A percentile compares a stretch with the other conserved stretches of the same genome.
Evolutionary conservation across 2,888 invertebrate genomes (phyloP).

Genomic region (Lasioglossum vierecki): DNA sequence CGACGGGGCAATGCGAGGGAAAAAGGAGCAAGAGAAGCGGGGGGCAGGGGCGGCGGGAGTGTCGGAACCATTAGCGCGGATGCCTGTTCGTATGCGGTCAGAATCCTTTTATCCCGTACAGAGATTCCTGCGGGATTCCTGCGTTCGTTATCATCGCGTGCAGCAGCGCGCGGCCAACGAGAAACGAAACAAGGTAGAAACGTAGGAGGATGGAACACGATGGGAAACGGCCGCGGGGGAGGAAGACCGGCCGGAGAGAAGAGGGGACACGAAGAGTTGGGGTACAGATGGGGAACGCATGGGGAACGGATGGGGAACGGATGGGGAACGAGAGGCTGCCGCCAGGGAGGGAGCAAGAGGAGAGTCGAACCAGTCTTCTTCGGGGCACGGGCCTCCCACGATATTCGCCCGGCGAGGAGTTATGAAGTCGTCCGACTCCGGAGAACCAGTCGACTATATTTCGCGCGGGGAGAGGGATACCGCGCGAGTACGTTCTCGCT

Average conservation of each 20-base stretch:
- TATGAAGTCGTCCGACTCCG: slow-evolving; percentile 80
- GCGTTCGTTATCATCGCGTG: slow-evolving; percentile 79
- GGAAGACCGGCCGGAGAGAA: slow-evolving; percentile 12
- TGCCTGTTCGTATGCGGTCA: slow-evolving; percentile 77
- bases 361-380: slow-evolving; percentile 65
- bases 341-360: slow-evolving; percentile 27
- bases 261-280: background rate
- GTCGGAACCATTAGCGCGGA: slow-evolving; percentile 81
- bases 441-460: slow-evolving; percentile 77
- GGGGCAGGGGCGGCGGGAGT: slow-evolving; percentile 43
- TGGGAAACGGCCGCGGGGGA: slow-evolving; percentile 53
- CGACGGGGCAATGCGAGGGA: slow-evolving; percentile 2
- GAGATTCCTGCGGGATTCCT: slow-evolving; percentile 78
- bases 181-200: slow-evolving; percentile 52
- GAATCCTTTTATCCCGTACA: slow-evolving; percentile 77
- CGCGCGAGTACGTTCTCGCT: background rate
- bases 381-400: slow-evolving; percentile 77
- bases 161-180: slow-evolving; percentile 70
- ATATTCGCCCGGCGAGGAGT: slow-evolving; percentile 75
- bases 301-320: background rate
- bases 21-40: slow-evolving; percentile 18
- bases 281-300: slow-evolving; percentile 2
- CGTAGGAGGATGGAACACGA: slow-evolving; percentile 54
- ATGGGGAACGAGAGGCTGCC: slow-evolving; percentile 4
- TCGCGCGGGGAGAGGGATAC: slow-evolving; percentile 60